Evolutionary conservation across 2,888 invertebrate genomes (phyloP).

Genomic region (Acanthopleura granulata): DNA sequence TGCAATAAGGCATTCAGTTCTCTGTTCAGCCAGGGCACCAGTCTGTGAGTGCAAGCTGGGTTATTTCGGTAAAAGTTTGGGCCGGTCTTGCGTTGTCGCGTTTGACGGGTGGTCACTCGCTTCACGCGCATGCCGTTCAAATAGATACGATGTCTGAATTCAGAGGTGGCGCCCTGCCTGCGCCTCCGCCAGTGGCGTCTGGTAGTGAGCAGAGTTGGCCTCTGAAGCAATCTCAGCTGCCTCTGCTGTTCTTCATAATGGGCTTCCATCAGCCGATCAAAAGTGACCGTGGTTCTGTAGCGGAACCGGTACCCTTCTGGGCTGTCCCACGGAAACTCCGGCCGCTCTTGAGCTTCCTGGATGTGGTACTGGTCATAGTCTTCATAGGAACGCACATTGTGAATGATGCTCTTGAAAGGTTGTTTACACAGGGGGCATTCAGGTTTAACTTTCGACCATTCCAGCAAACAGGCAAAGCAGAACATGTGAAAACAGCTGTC

Average conservation of each 20-base stretch:
- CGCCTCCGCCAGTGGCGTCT: conserved; percentile 28
- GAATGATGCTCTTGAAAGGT: conserved; percentile 89
- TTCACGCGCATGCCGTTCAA: conserved; percentile 84
- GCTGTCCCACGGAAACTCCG: conserved; percentile 28
- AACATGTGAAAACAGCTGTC: conserved; percentile 94
- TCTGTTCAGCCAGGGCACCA: conserved; percentile 89
- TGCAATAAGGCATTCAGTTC: conserved; percentile 83
- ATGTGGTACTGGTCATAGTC: conserved; percentile 88
- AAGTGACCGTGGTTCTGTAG: conserved; percentile 66
- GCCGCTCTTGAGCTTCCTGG: conserved; percentile 35
- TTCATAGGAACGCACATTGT: conserved; percentile 88
- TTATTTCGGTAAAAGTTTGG: conserved; percentile 71
- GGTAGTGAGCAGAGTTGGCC: conserved; percentile 33
- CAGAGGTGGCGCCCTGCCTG: conserved; percentile 61
- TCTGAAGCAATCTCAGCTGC: conserved; percentile 24
- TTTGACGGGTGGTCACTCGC: conserved; percentile 69
- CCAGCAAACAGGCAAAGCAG: conserved; percentile 91
- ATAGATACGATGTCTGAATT: conserved; percentile 80
- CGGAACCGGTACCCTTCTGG: conserved; percentile 57
- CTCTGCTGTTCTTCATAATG: conserved; percentile 23
- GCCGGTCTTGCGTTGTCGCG: conserved; percentile 47
- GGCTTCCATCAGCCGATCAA: conserved; percentile 40
- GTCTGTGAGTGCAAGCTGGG: conserved; percentile 83
- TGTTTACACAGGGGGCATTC: conserved; percentile 96
- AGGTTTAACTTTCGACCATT: conserved; percentile 95